These are phyloP conservation scores for Sminthurides aquaticus DNA, from an alignment of 2,888 invertebrate species.

Conservation along the genomic window DNA sequence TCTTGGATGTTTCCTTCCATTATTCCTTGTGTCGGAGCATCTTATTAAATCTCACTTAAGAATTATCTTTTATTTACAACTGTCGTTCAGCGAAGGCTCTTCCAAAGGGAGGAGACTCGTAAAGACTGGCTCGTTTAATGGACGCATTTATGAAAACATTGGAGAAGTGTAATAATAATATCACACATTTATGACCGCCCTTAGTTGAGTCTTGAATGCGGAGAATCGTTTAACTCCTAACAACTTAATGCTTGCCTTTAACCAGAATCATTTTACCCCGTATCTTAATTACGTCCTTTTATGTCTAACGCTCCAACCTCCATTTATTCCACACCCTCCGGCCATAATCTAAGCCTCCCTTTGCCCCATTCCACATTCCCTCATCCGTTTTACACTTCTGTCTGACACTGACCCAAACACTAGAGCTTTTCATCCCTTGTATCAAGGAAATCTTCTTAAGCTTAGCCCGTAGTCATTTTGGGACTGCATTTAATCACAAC, in stretches of 20 bases:
- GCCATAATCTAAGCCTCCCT: too few relatives aligned
- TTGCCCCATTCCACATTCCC: too few relatives aligned
- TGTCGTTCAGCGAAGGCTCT: neutral
- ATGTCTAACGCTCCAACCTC: neutral
- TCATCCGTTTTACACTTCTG: too few relatives aligned
- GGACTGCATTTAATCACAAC: too few relatives aligned
- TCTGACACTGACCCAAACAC: too few relatives aligned
- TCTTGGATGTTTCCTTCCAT: too few relatives aligned
- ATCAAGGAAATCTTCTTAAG: too few relatives aligned
- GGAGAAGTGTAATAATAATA: slow-evolving; percentile 6
- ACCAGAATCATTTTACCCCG: neutral
- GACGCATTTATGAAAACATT: slow-evolving; percentile 6
- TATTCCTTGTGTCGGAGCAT: too few relatives aligned
- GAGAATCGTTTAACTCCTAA: neutral
- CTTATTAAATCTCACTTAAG: too few relatives aligned
- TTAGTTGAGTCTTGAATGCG: neutral
- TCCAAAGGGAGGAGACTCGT: neutral
- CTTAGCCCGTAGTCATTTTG: too few relatives aligned
- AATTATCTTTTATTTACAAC: too few relatives aligned
- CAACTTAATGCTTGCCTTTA: neutral
- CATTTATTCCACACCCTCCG: slow-evolving; percentile 1
- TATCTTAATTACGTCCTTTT: slow-evolving; percentile 8
- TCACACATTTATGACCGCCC: neutral
- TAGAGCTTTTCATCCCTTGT: too few relatives aligned
- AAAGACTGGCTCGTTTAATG: slow-evolving; percentile 3